Evolutionary conservation across 2,888 invertebrate genomes (phyloP), one percentile per base, ranked within the genome.

Genomic region (Philopedon plagiatum): DNA sequence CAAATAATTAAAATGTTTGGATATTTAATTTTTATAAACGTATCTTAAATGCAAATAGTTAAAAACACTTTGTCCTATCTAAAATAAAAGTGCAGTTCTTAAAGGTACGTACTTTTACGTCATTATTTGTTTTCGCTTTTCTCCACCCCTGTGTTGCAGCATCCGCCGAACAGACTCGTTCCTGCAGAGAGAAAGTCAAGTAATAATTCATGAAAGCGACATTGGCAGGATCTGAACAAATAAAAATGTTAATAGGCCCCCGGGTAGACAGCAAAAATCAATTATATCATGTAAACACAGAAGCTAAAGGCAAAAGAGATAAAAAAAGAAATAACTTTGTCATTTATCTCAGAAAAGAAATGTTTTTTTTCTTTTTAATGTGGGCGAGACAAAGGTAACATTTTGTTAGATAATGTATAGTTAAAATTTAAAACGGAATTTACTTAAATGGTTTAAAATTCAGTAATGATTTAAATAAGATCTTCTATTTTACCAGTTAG

Each of bases 271-370:
- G 19, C 29, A 19, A 32, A 34, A 62, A 49, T 49, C 61, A 62
- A 62, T 62, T 62, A 62, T 41, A 29, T 49, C 18, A 29, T 62
- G 46, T 62, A 62, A 62, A 62, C 61, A 62, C 19, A 8, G 32
- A n/a, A 11, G 34, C 23, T 49, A 19, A 32, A 41, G 23, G 23
- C 19, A 21, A 11, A 18, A 61, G 18, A 18, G 39, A 21, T 13
- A 13, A 58, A 60, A 41, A 41, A 21, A 61, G 23, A 44, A 29
- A 29, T 44, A 54, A 15, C 18, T 13, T 18, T 8, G 29, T 13
- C 8, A 18, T 13, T 49, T 54, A 9, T 18, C 15, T 54, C 9
- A 13, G 18, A 13, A 46, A 46, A 19, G n/a, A 3, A 46, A 8
- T 3, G n/a, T 23, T 46, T 46, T 5, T 11, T 46, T 46, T 46